Conservation (phyloP, 2,113 vertebrate genomes). For the Melanerpes formicivorus region DNA sequence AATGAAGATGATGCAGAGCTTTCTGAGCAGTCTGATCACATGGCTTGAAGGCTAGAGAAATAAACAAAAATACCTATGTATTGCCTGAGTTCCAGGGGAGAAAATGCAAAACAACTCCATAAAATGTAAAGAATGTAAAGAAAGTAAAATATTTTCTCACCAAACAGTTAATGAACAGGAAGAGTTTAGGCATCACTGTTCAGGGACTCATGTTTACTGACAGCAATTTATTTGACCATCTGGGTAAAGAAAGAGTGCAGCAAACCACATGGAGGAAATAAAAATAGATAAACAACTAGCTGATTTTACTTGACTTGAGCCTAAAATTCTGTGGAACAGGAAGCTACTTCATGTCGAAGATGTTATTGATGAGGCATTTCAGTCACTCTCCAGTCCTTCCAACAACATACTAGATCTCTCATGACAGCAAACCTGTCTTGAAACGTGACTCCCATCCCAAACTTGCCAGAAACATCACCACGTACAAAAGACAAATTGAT, state of each 20-base stretch:
- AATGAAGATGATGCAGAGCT: background rate
- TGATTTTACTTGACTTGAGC: conserved; percentile 46
- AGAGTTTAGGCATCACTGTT: conserved; percentile 32
- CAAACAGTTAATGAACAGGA: conserved; percentile 44
- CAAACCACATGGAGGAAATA: conserved; percentile 50
- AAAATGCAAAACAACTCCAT: conserved; percentile 6
- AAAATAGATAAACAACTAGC: conserved; percentile 56
- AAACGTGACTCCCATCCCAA: conserved; percentile 62
- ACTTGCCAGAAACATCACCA: background rate
- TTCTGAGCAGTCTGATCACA: background rate
- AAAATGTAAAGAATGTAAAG: conserved; percentile 24
- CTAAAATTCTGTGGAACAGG: conserved; percentile 18
- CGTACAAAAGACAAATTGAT: conserved; percentile 65
- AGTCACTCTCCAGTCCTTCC: conserved; percentile 31
- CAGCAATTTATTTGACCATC: conserved; percentile 67
- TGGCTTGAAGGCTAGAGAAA: background rate
- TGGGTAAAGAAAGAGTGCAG: conserved; percentile 57
- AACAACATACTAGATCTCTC: conserved; percentile 45
- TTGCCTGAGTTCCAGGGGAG: background rate
- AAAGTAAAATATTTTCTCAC: conserved; percentile 37
- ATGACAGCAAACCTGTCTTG: conserved; percentile 55
- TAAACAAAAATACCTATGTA: background rate
- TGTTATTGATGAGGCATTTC: conserved; percentile 59
- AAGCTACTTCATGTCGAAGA: conserved; percentile 62
- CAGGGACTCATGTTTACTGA: conserved; percentile 54